Percentiles rank a stretch among this genome's conserved stretches.
Conservation (phyloP, 1,140 invertebrate species). For the Drosophila arizonae region DNA sequence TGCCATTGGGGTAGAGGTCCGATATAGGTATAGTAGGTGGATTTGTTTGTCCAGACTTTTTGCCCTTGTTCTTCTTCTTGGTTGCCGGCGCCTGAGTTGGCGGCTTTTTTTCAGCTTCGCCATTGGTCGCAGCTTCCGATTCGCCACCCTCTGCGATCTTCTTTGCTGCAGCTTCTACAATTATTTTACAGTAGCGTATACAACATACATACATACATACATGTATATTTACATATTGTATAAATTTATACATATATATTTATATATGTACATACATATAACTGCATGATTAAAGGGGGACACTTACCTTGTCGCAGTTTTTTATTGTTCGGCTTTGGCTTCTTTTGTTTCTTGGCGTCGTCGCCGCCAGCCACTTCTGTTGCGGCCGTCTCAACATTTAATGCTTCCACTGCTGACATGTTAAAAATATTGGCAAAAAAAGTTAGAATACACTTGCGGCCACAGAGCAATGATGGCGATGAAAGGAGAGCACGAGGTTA, state of each 20-base stretch:
- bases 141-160: conserved; percentile 53
- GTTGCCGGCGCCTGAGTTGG: conserved; percentile 80
- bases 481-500: conserved; percentile 51
- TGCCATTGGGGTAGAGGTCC: conserved; percentile 92
- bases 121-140: conserved; percentile 65
- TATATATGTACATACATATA: conserved; percentile 4
- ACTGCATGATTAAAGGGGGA: conserved; percentile 37
- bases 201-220: no score
- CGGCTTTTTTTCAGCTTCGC: conserved; percentile 83
- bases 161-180: conserved; percentile 75
- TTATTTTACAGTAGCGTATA: neutral
- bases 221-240: conserved; percentile 2
- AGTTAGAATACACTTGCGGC: conserved; percentile 36
- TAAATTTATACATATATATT: conserved; percentile 27
- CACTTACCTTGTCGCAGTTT: conserved; percentile 79
- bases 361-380: conserved; percentile 45
- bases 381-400: conserved; percentile 47
- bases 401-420: conserved; percentile 66
- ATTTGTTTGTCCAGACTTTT: conserved; percentile 87
- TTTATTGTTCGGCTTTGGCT: conserved; percentile 82
- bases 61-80: conserved; percentile 88
- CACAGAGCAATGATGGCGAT: conserved; percentile 36
- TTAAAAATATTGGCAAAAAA: conserved; percentile 16
- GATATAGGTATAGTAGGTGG: conserved; percentile 94
- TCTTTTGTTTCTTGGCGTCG: conserved; percentile 78